A percentile compares a stretch with the other conserved stretches of the same genome.
These are phyloP conservation scores for Magallana ariakensis DNA, from an alignment of 1,140 invertebrate species.

Conservation along the genomic window DNA sequence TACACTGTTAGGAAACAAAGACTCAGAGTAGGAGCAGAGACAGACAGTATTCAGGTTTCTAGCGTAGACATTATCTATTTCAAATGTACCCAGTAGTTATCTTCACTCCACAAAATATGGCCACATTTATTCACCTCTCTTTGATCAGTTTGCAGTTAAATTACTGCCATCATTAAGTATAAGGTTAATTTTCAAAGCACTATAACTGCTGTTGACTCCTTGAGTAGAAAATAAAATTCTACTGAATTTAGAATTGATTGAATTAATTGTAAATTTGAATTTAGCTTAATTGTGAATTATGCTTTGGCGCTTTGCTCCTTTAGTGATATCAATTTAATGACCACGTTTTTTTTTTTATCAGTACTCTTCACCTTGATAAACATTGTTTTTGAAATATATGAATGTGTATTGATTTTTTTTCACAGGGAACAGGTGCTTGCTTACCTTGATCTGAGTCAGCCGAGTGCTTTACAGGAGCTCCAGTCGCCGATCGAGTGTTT, in stretches of 20 bases:
- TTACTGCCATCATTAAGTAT: no score
- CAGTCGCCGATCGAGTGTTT: neutral
- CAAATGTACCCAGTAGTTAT: no score
- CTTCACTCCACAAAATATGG: no score
- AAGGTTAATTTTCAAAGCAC: no score
- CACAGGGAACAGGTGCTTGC: slow-evolving; percentile 15
- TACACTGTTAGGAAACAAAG: no score
- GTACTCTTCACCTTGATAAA: neutral
- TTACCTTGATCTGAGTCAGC: slow-evolving; percentile 35
- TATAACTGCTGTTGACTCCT: no score
- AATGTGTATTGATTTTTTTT: slow-evolving; percentile 26
- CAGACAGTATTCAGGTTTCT: no score
- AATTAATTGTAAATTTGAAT: neutral
- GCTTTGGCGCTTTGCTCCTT: neutral
- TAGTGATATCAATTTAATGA: neutral
- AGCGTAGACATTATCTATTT: no score
- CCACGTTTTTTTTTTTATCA: neutral
- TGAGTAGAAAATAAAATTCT: no score
- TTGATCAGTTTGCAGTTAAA: no score
- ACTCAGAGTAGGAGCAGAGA: no score
- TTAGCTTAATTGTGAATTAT: neutral
- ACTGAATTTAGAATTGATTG: neutral
- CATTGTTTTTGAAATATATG: slow-evolving; percentile 13
- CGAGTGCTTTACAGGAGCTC: slow-evolving; percentile 22
- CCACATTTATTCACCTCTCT: no score